Percentiles rank a stretch among this genome's conserved stretches.
phyloP scores from a whole-genome alignment of 2,797 vertebrate genomes.

The Chelidonichthys spinosus region DNA sequence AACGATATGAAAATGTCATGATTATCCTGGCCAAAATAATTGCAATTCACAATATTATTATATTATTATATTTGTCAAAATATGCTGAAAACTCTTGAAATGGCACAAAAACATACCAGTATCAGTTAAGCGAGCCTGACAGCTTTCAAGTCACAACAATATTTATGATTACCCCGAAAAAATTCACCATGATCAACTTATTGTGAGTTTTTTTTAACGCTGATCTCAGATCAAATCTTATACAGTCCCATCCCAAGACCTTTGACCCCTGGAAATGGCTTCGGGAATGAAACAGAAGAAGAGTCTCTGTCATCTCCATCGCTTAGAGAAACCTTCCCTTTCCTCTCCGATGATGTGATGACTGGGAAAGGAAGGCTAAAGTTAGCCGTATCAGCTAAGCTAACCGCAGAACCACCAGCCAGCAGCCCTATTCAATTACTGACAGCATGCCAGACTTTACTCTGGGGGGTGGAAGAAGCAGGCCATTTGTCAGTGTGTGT shows the following conservation, averaged over 20 bases:
- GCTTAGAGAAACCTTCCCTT: neutral
- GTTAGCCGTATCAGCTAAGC: constrained; percentile 35
- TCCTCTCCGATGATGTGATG: constrained; percentile 16
- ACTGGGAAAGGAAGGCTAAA: constrained; percentile 44
- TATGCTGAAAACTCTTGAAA: too few relatives aligned
- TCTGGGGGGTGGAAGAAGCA: constrained; percentile 6
- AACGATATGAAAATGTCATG: neutral
- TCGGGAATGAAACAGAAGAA: neutral
- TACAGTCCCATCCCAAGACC: neutral
- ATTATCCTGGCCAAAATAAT: too few relatives aligned
- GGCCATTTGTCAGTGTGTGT: constrained; percentile 2
- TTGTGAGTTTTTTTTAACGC: too few relatives aligned
- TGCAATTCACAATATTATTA: too few relatives aligned
- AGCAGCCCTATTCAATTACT: constrained; percentile 50
- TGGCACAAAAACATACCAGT: too few relatives aligned
- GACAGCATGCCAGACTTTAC: constrained; percentile 22
- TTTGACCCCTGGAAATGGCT: neutral
- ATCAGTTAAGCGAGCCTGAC: too few relatives aligned
- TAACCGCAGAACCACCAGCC: constrained; percentile 35
- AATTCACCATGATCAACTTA: too few relatives aligned
- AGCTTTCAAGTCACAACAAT: too few relatives aligned
- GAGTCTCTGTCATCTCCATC: neutral
- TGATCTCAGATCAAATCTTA: too few relatives aligned
- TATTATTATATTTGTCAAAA: too few relatives aligned
- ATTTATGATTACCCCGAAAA: too few relatives aligned